A percentile compares a stretch with the other conserved stretches of the same genome.
Evolutionary conservation across 1,140 invertebrate genomes (phyloP).

Genomic region (Triops cancriformis): DNA sequence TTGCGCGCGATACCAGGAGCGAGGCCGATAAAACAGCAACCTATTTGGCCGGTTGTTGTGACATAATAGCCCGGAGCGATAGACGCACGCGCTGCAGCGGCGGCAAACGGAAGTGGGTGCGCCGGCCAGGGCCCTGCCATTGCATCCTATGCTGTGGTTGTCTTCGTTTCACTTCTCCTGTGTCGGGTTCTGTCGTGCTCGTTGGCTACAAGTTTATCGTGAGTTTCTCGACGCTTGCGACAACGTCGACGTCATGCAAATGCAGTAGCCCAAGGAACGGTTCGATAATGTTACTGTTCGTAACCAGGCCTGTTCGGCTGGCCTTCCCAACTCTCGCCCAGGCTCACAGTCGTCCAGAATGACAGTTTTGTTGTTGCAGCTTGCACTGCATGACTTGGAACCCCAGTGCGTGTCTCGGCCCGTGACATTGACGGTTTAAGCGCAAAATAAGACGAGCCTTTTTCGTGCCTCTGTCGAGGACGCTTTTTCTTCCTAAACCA

Average conservation of each 20-base stretch:
- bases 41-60: neutral
- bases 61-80: neutral
- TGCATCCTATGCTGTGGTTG: neutral
- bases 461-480: neutral
- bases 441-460: constrained; percentile 5
- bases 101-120: constrained; percentile 3
- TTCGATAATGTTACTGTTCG: constrained; percentile 10
- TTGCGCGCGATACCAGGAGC: too few relatives aligned
- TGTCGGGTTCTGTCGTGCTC: neutral
- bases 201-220: neutral
- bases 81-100: constrained; percentile 6
- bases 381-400: constrained; percentile 9
- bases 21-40: too few relatives aligned
- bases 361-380: constrained; percentile 9
- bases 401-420: neutral
- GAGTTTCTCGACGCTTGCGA: neutral
- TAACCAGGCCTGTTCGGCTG: neutral
- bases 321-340: neutral
- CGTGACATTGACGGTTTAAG: constrained; percentile 12
- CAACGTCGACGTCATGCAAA: constrained; percentile 3
- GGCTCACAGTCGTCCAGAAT: neutral
- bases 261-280: neutral
- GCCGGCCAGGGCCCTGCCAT: constrained; percentile 1
- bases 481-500: neutral
- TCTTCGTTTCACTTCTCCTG: constrained; percentile 9